A percentile compares a stretch with the other conserved stretches of the same genome.
Evolutionary conservation across 2,113 vertebrate genomes (phyloP).

Genomic region (Sapajus apella): DNA sequence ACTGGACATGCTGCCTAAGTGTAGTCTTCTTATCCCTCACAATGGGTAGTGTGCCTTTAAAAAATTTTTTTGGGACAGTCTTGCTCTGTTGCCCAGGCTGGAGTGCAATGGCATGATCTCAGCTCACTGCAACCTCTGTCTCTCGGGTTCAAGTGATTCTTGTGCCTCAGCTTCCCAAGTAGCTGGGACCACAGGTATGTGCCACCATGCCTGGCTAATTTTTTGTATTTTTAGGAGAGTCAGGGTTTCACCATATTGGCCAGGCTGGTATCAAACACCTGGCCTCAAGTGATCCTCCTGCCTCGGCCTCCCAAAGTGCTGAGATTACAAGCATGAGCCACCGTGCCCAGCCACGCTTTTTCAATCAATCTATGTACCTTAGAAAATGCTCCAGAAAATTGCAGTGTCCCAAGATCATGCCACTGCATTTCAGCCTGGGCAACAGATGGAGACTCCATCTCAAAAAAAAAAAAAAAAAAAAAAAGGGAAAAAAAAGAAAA

Average conservation of each 20-base stretch:
- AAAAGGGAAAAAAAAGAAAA: too few relatives aligned
- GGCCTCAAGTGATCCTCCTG: not conserved
- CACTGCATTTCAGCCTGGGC: too few relatives aligned
- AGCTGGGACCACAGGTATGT: not conserved
- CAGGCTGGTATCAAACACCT: not conserved
- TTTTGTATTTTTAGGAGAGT: not conserved
- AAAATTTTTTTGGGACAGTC: not conserved
- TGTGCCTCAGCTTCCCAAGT: not conserved
- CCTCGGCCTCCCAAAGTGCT: not conserved
- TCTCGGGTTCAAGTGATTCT: not conserved
- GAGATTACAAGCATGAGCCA: not conserved
- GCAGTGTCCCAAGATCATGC: too few relatives aligned
- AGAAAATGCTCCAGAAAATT: not conserved
- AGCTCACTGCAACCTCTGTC: not conserved
- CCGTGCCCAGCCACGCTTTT: not conserved
- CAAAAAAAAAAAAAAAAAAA: too few relatives aligned
- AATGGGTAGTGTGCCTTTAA: not conserved
- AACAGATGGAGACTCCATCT: too few relatives aligned
- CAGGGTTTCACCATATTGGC: not conserved
- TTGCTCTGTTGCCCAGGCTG: not conserved
- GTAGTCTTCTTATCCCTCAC: not conserved
- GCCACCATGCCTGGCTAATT: not conserved
- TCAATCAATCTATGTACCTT: not conserved
- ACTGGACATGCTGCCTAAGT: not conserved
- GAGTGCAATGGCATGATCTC: not conserved